Base-by-base conservation (phyloP, 2,797 vertebrate species). In the Enteromius anoplus region DNA sequence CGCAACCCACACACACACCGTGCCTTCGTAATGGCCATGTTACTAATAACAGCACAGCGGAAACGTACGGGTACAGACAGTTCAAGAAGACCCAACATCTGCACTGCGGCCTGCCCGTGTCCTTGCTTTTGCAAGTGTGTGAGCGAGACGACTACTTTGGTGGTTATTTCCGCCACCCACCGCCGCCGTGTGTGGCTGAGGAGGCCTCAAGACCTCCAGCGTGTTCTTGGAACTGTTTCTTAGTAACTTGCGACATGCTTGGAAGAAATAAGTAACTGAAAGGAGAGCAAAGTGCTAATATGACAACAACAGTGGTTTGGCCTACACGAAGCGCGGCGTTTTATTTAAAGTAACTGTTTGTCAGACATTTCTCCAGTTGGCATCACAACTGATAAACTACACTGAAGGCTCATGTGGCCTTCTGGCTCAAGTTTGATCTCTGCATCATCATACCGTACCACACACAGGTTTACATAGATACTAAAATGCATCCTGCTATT, bases 171-270 rank as follows among this genome's bases (percentile, higher is more conserved):
- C 76, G 45, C 84, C 80, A 76, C 84, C 82, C 83, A 88, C 86
- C 79, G 58, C 78, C 84, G 7, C 80, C 78, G 84, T 89, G 86
- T 87, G 90, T 87, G 88, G 90, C 80, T 75, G 42, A 60, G 58
- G 15, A 66, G 70, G 58, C 85, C 60, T 73, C 47, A 29, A 85
- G 86, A 89, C 90, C 88, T 87, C 87, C 84, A 58, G 53, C 34
- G 68, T 55, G 66, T 65, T 85, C 72, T 87, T 81, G 71, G 82
- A 76, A 72, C 19, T 51, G 82, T 88, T 86, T 84, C 88, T 80
- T 83, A 66, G 86, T n/a, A 78, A 85, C 85, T 21, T 10, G 3
- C 82, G 21, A 45, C 14, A 21, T 29, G 68, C 58, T 75, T 37
- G 26, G 76, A 66, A 26, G 40, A 84, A 85, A 87, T 70, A 84